These are phyloP conservation scores for Heliconius ethilla DNA, from an alignment of 2,888 invertebrate genomes.

Conservation along the genomic window DNA sequence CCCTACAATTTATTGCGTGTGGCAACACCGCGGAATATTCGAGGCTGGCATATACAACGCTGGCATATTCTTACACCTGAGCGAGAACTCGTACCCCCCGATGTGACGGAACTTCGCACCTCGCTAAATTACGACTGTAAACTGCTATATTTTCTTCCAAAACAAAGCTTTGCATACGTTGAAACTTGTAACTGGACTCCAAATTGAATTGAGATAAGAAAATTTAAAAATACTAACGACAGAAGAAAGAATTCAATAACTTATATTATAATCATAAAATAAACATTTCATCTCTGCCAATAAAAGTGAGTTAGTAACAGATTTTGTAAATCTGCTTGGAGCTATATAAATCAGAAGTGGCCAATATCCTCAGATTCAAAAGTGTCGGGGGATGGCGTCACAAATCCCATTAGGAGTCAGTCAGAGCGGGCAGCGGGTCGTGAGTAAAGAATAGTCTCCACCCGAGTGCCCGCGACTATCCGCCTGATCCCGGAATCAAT, in stretches of 20 bases:
- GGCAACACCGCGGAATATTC: conserved; percentile 73
- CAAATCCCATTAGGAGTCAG: conserved; percentile 55
- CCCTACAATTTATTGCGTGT: conserved; percentile 74
- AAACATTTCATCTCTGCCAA: conserved; percentile 31
- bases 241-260: conserved; percentile 30
- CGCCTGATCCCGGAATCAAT: conserved; percentile 79
- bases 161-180: conserved; percentile 33
- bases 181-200: conserved; percentile 40
- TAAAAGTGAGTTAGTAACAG: conserved; percentile 15
- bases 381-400: conserved; percentile 43
- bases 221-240: conserved; percentile 35
- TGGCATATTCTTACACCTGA: conserved; percentile 71
- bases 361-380: conserved; percentile 41
- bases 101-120: conserved; percentile 80
- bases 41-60: conserved; percentile 57
- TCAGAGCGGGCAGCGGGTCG: conserved; percentile 68
- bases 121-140: conserved; percentile 76
- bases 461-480: conserved; percentile 65
- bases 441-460: conserved; percentile 76
- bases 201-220: conserved; percentile 43
- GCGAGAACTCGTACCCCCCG: conserved; percentile 76
- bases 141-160: conserved; percentile 54
- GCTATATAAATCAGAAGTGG: conserved; percentile 33
- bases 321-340: conserved; percentile 6
- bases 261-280: conserved; percentile 32